These are phyloP conservation scores for Perca fluviatilis DNA, from an alignment of 2,113 vertebrate species.

Conservation along the genomic window DNA sequence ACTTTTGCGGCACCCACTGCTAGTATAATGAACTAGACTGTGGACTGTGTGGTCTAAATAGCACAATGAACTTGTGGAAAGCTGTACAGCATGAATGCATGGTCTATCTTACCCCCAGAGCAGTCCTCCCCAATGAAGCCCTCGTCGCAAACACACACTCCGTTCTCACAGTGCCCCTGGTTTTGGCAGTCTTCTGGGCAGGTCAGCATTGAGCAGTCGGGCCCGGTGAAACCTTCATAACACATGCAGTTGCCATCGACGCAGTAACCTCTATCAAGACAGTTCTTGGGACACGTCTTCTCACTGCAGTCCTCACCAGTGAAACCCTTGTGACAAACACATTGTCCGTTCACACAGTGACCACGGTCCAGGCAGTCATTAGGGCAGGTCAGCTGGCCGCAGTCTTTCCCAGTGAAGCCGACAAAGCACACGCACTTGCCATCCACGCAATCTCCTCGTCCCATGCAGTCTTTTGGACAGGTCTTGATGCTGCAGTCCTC, in stretches of 20 bases:
- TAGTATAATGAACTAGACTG: not conserved
- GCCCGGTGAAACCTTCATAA: slow-evolving; percentile 86
- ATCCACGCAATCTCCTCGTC: slow-evolving; percentile 86
- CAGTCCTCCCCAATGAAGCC: slow-evolving; percentile 92
- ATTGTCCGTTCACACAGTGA: slow-evolving; percentile 88
- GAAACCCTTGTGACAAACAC: slow-evolving; percentile 90
- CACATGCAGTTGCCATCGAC: slow-evolving; percentile 90
- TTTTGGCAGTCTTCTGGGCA: slow-evolving; percentile 88
- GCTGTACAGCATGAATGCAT: not conserved
- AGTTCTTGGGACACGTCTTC: slow-evolving; percentile 89
- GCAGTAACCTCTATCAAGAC: slow-evolving; percentile 87
- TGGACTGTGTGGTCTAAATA: not conserved
- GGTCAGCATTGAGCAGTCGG: slow-evolving; percentile 84
- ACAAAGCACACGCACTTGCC: slow-evolving; percentile 89
- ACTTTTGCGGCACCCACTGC: not conserved
- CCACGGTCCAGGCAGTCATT: slow-evolving; percentile 88
- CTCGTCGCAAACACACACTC: slow-evolving; percentile 88
- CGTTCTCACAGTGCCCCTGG: slow-evolving; percentile 87
- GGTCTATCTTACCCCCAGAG: slow-evolving; percentile 78
- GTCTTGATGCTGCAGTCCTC: slow-evolving; percentile 87
- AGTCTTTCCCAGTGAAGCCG: slow-evolving; percentile 88
- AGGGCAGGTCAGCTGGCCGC: slow-evolving; percentile 87
- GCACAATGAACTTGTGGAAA: not conserved
- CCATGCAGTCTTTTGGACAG: slow-evolving; percentile 89
- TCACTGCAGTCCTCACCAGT: slow-evolving; percentile 88